Evolutionary conservation across 1,140 invertebrate genomes (phyloP).

Genomic region (Drosophila leontia): DNA sequence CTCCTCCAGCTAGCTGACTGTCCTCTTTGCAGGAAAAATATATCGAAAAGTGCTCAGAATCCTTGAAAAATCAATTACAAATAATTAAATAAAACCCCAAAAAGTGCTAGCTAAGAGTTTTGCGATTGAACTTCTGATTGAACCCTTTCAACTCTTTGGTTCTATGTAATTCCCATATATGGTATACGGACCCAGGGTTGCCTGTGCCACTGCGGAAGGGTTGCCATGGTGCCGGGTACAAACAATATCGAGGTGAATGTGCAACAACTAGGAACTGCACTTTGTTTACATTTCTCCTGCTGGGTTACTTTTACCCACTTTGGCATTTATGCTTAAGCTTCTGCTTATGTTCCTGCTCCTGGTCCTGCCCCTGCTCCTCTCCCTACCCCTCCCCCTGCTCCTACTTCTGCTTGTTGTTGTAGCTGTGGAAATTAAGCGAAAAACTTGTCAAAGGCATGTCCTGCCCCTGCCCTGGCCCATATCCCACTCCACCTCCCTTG

Average conservation of each 20-base stretch:
- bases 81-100: slow-evolving; percentile 8
- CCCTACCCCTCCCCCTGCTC: not conserved
- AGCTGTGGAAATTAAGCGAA: slow-evolving; percentile 64
- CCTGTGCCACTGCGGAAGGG: slow-evolving; percentile 8
- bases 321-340: slow-evolving; percentile 72
- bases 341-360: slow-evolving; percentile 36
- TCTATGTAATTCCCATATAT: slow-evolving; percentile 9
- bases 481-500: slow-evolving; percentile 1
- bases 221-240: slow-evolving; percentile 61
- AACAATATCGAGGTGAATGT: slow-evolving; percentile 48
- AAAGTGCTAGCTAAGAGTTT: slow-evolving; percentile 5
- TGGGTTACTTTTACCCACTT: slow-evolving; percentile 60
- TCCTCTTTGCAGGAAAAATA: not conserved
- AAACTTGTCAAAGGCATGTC: slow-evolving; percentile 68
- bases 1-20: not conserved
- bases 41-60: not conserved
- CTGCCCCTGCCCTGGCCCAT: slow-evolving; percentile 29
- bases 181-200: slow-evolving; percentile 2
- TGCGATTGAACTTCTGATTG: slow-evolving; percentile 17
- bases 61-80: not conserved
- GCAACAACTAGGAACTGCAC: slow-evolving; percentile 51
- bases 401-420: slow-evolving; percentile 24
- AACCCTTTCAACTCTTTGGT: not conserved
- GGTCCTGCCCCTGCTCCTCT: not conserved
- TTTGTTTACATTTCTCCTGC: slow-evolving; percentile 71